These are phyloP conservation scores for Geopemphigus sp. DNA, from an alignment of 1,140 invertebrate genomes.

Conservation along the genomic window DNA sequence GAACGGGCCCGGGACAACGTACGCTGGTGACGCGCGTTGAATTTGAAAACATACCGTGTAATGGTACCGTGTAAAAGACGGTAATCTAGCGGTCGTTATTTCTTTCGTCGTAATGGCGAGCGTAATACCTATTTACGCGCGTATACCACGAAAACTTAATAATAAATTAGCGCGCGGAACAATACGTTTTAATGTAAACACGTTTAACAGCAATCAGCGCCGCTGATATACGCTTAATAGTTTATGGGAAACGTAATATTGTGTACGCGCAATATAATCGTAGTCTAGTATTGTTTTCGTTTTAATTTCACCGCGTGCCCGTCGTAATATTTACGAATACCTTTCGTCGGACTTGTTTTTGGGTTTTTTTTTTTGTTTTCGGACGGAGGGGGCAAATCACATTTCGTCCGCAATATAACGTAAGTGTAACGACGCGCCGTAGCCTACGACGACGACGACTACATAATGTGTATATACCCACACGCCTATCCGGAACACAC, in stretches of 20 bases:
- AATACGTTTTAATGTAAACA: slow-evolving; percentile 30
- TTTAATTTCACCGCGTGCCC: neutral
- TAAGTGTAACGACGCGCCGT: neutral
- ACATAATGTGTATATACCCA: too few species aligned
- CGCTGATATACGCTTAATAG: neutral
- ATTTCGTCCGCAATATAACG: neutral
- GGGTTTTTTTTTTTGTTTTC: too few species aligned
- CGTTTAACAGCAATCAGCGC: slow-evolving; percentile 21
- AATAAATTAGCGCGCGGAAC: slow-evolving; percentile 39
- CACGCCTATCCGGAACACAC: too few species aligned
- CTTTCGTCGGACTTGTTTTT: slow-evolving; percentile 15
- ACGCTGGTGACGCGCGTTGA: too few species aligned
- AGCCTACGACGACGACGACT: neutral
- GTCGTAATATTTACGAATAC: neutral
- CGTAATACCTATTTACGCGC: neutral
- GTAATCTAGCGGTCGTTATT: slow-evolving; percentile 35
- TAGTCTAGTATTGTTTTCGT: slow-evolving; percentile 13
- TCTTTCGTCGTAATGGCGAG: too few species aligned
- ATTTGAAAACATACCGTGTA: too few species aligned
- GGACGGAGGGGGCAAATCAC: neutral
- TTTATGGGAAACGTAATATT: neutral
- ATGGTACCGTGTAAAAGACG: too few species aligned
- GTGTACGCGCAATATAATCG: neutral
- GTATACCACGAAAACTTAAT: neutral
- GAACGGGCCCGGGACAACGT: too few species aligned